Conservation (phyloP, 2,888 invertebrate genomes). For the Rhabditoides inermis region DNA sequence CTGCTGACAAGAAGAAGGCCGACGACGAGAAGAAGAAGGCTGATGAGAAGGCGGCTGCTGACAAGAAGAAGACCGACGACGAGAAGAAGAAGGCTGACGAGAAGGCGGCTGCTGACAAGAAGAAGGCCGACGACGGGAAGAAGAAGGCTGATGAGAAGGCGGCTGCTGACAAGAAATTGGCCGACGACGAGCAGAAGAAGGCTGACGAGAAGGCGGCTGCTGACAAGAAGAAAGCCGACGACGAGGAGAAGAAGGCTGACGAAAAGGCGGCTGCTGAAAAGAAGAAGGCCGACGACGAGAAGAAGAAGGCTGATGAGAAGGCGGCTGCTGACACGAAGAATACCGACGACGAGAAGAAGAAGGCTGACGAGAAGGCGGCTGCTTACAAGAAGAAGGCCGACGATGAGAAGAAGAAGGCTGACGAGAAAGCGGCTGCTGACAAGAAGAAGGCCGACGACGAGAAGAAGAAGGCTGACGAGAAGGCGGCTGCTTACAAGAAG, state of each 20-base stretch:
- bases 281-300: constrained; percentile 4
- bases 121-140: constrained; percentile 7
- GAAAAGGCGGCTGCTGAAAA: constrained; percentile 4
- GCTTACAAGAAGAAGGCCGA: too few relatives aligned
- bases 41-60: constrained; percentile 6
- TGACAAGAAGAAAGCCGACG: constrained; percentile 2
- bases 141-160: constrained; percentile 6
- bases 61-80: constrained; percentile 11
- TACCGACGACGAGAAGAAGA: too few relatives aligned
- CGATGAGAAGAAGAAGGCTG: constrained; percentile 6
- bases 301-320: constrained; percentile 5
- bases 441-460: constrained; percentile 4
- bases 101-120: constrained; percentile 8
- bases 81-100: too few relatives aligned
- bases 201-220: constrained; percentile 1
- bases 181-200: too few relatives aligned
- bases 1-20: too few relatives aligned
- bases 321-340: too few relatives aligned
- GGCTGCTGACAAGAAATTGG: constrained; percentile 8
- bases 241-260: neutral
- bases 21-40: constrained; percentile 5
- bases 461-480: too few relatives aligned
- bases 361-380: too few relatives aligned
- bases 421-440: constrained; percentile 6
- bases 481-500: constrained; percentile 9